These are phyloP conservation scores for Girardia tigrina DNA, from an alignment of 2,888 invertebrate species.

Conservation along the genomic window DNA sequence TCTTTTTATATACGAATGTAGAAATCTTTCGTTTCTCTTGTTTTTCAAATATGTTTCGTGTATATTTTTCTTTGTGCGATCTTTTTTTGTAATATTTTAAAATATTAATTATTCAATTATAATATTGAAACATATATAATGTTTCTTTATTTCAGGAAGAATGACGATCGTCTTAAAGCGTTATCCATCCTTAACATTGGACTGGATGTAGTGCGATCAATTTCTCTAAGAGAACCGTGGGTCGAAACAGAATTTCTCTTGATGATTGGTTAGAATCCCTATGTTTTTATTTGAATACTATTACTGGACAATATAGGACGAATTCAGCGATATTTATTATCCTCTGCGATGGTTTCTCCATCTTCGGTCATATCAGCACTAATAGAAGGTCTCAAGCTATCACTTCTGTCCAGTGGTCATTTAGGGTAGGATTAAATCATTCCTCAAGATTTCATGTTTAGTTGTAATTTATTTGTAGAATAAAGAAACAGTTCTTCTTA, in stretches of 20 bases:
- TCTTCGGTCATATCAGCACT: not conserved
- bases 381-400: not conserved
- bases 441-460: not conserved
- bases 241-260: not conserved
- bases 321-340: not conserved
- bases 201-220: not conserved
- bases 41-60: no score
- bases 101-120: no score
- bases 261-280: not conserved
- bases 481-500: conserved; percentile 6
- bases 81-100: no score
- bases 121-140: no score
- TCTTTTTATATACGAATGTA: no score
- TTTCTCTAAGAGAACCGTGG: not conserved
- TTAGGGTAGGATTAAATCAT: not conserved
- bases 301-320: not conserved
- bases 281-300: no score
- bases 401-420: not conserved
- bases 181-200: not conserved
- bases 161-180: not conserved
- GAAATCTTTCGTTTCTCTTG: no score
- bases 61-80: no score
- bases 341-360: not conserved
- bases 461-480: not conserved
- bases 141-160: no score